Evolutionary conservation across 2,113 vertebrate genomes (phyloP), one percentile per base, ranked within the genome.

Genomic region (Aramus guarauna): DNA sequence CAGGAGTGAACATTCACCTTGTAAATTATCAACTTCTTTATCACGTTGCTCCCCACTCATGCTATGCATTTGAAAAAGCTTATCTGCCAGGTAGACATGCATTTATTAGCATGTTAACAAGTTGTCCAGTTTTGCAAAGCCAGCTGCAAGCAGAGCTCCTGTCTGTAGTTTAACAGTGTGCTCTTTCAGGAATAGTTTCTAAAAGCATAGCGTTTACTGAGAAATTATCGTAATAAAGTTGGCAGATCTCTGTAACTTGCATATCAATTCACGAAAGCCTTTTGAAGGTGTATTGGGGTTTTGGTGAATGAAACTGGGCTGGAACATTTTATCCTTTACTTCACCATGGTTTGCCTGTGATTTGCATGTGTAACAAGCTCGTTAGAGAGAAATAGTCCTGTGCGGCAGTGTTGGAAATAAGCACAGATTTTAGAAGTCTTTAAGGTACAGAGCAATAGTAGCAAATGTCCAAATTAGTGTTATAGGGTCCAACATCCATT

Each of bases 31-130:
- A 93, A 1, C 75, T 43, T 71, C 67, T 88, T 86, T 68, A 84
- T 91, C 82, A 71, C 22, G 6, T 66, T 94, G 88, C 78, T 90
- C 58, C 72, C 52, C 37, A 22, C 75, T 89, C 81, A 41, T 69
- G 81, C 81, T 66, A 7, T 80, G 55, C 90, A 69, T 92, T 92
- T 80, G 67, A 77, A 93, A 83, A 66, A 80, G 75, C 94, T 92
- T 60, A 72, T 72, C 88, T 94, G 90, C 58, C 72, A 89, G 79
- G 52, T 85, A 87, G 82, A 47, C n/a, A 7, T 45, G 41, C 80
- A 84, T 91, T 72, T 91, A 93, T 95, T 95, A 87, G 41, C 95
- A 86, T 91, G 63, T 77, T 96, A 96, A 96, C 5, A 24, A 94
- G 80, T 63, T 64, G 81, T 81, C 85, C 45, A 5, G 89, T 36